Evolutionary conservation across 2,797 vertebrate genomes (phyloP).

Genomic region (Galagoides demidoff): DNA sequence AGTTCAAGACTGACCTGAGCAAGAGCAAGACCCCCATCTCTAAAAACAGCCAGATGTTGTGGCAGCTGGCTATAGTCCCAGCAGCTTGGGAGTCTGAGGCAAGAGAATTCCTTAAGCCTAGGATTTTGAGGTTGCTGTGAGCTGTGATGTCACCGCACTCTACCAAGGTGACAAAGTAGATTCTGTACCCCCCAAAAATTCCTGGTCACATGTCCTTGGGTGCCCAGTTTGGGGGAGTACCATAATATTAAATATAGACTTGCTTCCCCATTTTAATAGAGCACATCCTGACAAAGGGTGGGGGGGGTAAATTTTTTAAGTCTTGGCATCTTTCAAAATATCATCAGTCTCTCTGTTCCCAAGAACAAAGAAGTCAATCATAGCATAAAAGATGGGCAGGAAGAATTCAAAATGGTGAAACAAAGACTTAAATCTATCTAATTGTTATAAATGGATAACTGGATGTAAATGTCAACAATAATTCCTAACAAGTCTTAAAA

Average conservation of each 20-base stretch:
- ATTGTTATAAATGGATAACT: background rate
- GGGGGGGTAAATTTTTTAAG: background rate
- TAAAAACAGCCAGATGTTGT: no score
- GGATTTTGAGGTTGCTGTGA: no score
- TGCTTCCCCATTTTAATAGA: background rate
- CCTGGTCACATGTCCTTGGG: background rate
- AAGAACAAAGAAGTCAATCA: slow-evolving; percentile 21
- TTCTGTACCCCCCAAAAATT: background rate
- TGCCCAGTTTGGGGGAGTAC: background rate
- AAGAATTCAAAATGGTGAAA: background rate
- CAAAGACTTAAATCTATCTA: background rate
- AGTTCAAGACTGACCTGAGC: no score
- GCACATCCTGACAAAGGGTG: background rate
- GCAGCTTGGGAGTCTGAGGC: no score
- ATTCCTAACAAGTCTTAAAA: slow-evolving; percentile 16
- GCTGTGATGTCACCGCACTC: no score
- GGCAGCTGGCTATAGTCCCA: no score
- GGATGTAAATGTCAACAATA: background rate
- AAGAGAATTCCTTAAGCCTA: no score
- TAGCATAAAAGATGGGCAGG: background rate
- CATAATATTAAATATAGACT: background rate
- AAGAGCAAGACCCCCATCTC: no score
- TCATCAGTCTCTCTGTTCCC: background rate
- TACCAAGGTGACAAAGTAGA: no score
- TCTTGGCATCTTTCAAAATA: slow-evolving; percentile 25